Percentiles rank a stretch among this genome's conserved stretches.
phyloP scores from a whole-genome alignment of 2,113 vertebrate species.

The Scomber colias region DNA sequence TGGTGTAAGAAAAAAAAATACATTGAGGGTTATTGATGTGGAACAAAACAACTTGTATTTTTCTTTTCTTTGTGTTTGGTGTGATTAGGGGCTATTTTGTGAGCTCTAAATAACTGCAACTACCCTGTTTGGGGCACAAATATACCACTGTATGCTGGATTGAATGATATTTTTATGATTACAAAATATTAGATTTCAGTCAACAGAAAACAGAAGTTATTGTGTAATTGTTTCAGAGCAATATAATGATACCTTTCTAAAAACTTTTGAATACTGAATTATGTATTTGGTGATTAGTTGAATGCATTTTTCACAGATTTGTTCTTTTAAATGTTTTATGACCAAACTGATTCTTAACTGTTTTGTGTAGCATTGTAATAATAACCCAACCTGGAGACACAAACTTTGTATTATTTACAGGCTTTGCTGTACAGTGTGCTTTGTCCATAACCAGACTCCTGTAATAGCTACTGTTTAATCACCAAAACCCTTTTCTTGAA shows the following conservation, averaged over 20 bases:
- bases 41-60: no score
- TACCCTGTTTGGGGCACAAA: neutral
- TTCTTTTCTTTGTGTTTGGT: neutral
- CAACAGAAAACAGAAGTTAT: neutral
- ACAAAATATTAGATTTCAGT: neutral
- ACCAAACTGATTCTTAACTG: neutral
- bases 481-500: neutral
- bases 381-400: neutral
- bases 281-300: no score
- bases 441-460: neutral
- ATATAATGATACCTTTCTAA: no score
- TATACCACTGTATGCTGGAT: neutral
- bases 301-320: neutral
- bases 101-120: no score
- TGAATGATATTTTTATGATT: neutral
- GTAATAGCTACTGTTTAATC: neutral
- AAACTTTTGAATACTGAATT: no score
- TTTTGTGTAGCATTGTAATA: neutral
- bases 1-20: no score
- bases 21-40: no score
- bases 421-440: conserved; percentile 21
- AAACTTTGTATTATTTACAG: neutral
- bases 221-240: no score
- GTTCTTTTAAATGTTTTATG: neutral
- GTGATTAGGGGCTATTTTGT: neutral